Evolutionary conservation across 2,797 vertebrate species (phyloP), one percentile per base, ranked within the genome.

Genomic region (Trachurus trachurus): DNA sequence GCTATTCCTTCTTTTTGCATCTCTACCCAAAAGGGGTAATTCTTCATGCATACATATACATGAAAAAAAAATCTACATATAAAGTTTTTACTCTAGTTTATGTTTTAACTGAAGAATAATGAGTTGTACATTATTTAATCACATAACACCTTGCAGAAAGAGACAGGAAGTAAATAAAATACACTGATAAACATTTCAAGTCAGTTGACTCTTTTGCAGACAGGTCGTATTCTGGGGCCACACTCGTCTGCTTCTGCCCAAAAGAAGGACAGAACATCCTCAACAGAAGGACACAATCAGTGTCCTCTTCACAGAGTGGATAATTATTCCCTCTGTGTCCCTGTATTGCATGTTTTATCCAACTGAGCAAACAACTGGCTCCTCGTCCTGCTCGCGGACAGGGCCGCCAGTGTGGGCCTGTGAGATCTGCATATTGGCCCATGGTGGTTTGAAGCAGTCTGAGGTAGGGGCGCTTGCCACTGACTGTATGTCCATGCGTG

Each of bases 391-490:
- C 89, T 90, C 0, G 84, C 56, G 64, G 89, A 89, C 74, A 74
- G 70, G 9, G 77, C 86, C 66, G 78, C 63, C 81, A 81, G 81
- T 75, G 66, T 11, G 37, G 73, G 88, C 87, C 89, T 87, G 84
- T 40, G 73, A 89, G 85, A 94, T 93, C 90, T 93, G 90, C 93
- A 94, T 94, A 94, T 88, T 91, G 87, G 91, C 93, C 92, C 85
- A 9, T 87, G 92, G 93, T 93, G 92, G 74, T 90, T 78, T 26
- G 61, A 65, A 81, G 86, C 84, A 74, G 89, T 89, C 71, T 63
- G 83, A 66, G 85, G 76, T 84, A 12, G 82, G 82, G 84, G 88
- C 82, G 76, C 58, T 49, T 49, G 87, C 83, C 76, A 71, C 87
- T 81, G 84, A 81, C 81, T 82, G 87, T 68, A 72, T 78, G 85